Conservation (phyloP, 2,888 invertebrate species). For the Timandra comae region DNA sequence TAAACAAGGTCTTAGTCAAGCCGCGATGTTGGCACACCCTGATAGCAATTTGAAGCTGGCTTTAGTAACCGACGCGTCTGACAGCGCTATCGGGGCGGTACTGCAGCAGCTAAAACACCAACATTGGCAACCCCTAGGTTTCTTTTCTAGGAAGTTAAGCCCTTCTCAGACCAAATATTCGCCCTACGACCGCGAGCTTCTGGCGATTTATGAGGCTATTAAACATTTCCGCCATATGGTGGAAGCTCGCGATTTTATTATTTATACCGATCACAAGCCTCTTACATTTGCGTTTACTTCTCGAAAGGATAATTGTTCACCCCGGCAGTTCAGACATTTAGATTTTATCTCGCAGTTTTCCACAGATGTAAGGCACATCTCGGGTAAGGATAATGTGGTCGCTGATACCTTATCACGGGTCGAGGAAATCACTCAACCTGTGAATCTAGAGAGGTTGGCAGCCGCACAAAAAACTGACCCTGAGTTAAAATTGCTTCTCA, state of each 20-base stretch:
- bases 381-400: conserved; percentile 32
- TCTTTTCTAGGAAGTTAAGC: conserved; percentile 37
- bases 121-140: conserved; percentile 37
- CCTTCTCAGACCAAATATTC: conserved; percentile 32
- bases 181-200: conserved; percentile 42
- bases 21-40: conserved; percentile 36
- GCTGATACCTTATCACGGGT: conserved; percentile 38
- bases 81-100: conserved; percentile 38
- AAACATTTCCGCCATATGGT: conserved; percentile 39
- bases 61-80: conserved; percentile 41
- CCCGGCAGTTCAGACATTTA: conserved; percentile 36
- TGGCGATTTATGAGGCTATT: conserved; percentile 39
- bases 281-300: conserved; percentile 33
- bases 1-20: conserved; percentile 26
- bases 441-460: conserved; percentile 15
- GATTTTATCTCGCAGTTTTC: conserved; percentile 39
- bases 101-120: conserved; percentile 32
- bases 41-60: conserved; percentile 24
- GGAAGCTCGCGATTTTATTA: conserved; percentile 22
- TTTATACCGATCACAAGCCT: conserved; percentile 31
- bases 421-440: conserved; percentile 12
- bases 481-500: conserved; percentile 14
- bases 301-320: conserved; percentile 30
- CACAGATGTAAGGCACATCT: conserved; percentile 33
- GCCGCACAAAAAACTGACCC: conserved; percentile 13